These are phyloP conservation scores for Dolomedes plantarius DNA, from an alignment of 2,888 invertebrate species.

Conservation along the genomic window DNA sequence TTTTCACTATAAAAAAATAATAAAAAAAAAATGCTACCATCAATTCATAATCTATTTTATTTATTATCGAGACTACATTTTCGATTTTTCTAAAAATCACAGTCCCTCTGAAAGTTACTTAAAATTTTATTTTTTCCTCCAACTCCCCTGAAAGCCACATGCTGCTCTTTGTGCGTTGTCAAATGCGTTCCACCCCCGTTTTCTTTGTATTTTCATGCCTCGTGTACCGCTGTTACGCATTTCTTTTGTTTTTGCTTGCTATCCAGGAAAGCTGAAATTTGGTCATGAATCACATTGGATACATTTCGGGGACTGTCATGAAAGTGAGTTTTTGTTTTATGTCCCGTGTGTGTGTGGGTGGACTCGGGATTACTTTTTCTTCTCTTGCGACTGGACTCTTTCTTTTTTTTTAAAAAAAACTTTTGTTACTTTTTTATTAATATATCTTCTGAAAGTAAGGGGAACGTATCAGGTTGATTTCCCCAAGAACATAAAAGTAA, in stretches of 20 bases:
- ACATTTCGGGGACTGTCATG: background rate
- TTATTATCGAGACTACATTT: no score
- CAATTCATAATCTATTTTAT: no score
- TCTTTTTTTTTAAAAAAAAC: no score
- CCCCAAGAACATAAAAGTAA: no score
- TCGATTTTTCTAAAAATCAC: background rate
- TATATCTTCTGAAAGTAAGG: no score
- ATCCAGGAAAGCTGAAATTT: constrained; percentile 30
- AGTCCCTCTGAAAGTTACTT: background rate
- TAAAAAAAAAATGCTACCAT: no score
- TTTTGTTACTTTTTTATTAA: no score
- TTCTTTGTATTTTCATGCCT: background rate
- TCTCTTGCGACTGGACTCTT: no score
- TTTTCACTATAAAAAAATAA: no score
- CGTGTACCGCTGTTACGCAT: background rate
- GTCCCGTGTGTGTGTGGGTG: no score
- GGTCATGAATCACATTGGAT: constrained; percentile 29
- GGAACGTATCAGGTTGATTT: no score
- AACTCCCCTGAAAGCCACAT: background rate
- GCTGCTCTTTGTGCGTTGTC: background rate
- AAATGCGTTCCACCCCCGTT: background rate
- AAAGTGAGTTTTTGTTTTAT: background rate
- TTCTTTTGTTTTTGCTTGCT: constrained; percentile 26
- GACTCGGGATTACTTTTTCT: no score
- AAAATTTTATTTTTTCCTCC: constrained; percentile 5